phyloP scores from a whole-genome alignment of 2,797 vertebrate genomes.

The Coluber constrictor region DNA sequence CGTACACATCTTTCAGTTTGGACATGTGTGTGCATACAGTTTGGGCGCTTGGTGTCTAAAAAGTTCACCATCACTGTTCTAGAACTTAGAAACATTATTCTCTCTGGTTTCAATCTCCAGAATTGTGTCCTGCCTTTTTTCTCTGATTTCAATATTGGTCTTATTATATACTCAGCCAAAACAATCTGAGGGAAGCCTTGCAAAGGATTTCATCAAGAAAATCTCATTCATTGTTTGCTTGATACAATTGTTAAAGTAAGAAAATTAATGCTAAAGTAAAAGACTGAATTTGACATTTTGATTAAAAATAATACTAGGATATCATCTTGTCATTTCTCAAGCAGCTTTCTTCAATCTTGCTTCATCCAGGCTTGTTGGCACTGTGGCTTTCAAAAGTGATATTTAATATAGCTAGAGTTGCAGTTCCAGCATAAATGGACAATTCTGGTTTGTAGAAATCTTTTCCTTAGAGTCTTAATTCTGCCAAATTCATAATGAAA shows the following conservation, averaged over 20 bases:
- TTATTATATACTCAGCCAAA: neutral
- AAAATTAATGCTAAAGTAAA: neutral
- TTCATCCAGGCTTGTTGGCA: neutral
- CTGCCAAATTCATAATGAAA: slow-evolving; percentile 31
- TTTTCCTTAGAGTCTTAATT: neutral
- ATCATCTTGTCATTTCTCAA: neutral
- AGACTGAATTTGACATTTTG: neutral
- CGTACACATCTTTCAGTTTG: too few relatives aligned
- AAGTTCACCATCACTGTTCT: neutral
- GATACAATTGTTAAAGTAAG: neutral
- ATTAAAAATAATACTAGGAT: neutral
- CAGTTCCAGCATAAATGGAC: neutral
- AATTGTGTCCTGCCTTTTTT: neutral
- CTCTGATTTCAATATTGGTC: neutral
- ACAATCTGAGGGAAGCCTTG: accelerated
- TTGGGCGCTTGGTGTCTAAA: too few relatives aligned
- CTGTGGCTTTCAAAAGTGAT: neutral
- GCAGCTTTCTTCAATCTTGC: neutral
- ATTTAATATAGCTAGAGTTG: neutral
- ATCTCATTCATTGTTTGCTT: neutral
- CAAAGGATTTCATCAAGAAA: neutral
- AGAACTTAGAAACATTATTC: neutral
- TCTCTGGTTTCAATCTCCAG: neutral
- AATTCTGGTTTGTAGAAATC: neutral
- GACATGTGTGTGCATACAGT: too few relatives aligned